These are phyloP conservation scores for Tipula lateralis DNA, from an alignment of 2,888 invertebrate species.

Conservation along the genomic window DNA sequence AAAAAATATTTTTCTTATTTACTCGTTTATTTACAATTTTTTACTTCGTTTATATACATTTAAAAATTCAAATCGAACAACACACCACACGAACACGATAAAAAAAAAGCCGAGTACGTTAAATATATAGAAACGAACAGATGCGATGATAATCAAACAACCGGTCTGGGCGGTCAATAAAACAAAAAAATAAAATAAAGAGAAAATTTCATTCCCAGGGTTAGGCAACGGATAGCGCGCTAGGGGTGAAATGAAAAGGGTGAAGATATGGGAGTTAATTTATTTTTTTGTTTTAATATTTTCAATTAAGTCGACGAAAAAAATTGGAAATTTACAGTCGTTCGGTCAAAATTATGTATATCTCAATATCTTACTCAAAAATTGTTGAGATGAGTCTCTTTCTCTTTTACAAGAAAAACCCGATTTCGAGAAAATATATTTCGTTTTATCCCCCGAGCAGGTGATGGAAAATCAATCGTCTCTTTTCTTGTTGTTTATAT, in stretches of 20 bases:
- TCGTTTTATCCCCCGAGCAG: neutral
- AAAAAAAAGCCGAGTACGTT: neutral
- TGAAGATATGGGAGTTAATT: neutral
- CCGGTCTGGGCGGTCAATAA: conserved; percentile 36
- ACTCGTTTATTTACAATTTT: neutral
- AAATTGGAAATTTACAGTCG: neutral
- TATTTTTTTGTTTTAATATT: conserved; percentile 1
- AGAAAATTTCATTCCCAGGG: conserved; percentile 33
- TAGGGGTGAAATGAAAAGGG: conserved; percentile 30
- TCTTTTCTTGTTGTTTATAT: neutral
- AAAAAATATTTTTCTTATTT: conserved; percentile 13
- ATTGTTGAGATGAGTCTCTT: neutral
- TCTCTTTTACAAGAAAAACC: neutral
- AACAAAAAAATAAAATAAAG: conserved; percentile 29
- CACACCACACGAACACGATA: neutral
- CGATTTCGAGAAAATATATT: neutral
- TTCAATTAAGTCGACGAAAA: neutral
- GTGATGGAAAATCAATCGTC: conserved; percentile 14
- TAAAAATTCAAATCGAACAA: conserved; percentile 27
- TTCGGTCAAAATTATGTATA: neutral
- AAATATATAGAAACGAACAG: conserved; percentile 32
- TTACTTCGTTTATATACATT: neutral
- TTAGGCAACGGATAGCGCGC: conserved; percentile 28
- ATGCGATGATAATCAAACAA: conserved; percentile 36
- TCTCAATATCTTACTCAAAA: neutral